phyloP scores from a whole-genome alignment of 2,888 invertebrate genomes.

The Syrista parreyssii region DNA sequence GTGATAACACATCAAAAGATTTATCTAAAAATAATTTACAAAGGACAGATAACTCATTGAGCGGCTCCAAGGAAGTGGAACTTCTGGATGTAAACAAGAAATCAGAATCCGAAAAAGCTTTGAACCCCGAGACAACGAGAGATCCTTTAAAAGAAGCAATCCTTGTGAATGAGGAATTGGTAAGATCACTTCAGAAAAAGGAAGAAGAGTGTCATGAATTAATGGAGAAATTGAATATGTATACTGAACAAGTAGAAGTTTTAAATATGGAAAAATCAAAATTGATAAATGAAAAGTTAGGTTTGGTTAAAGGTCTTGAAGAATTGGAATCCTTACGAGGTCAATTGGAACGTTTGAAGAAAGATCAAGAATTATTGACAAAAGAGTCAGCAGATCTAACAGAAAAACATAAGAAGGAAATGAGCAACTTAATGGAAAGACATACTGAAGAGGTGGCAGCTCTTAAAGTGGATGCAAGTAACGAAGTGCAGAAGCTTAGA shows the following conservation, averaged over 20 bases:
- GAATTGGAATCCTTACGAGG: slow-evolving; percentile 32
- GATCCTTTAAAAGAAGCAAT: background rate
- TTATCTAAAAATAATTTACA: background rate
- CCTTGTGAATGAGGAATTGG: background rate
- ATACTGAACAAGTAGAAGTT: background rate
- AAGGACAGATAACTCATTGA: background rate
- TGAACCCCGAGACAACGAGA: background rate
- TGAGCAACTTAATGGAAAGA: slow-evolving; percentile 35
- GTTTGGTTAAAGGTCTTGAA: slow-evolving; percentile 32
- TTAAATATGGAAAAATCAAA: slow-evolving; percentile 15
- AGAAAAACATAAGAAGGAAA: slow-evolving; percentile 34
- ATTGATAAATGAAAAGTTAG: slow-evolving; percentile 35
- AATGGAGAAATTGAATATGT: background rate
- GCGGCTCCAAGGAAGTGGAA: background rate
- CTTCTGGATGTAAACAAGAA: background rate
- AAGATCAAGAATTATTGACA: slow-evolving; percentile 42
- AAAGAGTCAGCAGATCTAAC: slow-evolving; percentile 40
- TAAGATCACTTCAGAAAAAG: background rate
- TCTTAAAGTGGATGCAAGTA: slow-evolving; percentile 39
- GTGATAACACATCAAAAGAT: background rate
- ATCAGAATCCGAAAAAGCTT: background rate
- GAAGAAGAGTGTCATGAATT: background rate
- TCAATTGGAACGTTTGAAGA: slow-evolving; percentile 36
- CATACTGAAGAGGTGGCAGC: slow-evolving; percentile 44
- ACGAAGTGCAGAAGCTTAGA: slow-evolving; percentile 68